These are phyloP conservation scores for Oryzias sinensis DNA, from an alignment of 2,797 vertebrate species.

Conservation along the genomic window DNA sequence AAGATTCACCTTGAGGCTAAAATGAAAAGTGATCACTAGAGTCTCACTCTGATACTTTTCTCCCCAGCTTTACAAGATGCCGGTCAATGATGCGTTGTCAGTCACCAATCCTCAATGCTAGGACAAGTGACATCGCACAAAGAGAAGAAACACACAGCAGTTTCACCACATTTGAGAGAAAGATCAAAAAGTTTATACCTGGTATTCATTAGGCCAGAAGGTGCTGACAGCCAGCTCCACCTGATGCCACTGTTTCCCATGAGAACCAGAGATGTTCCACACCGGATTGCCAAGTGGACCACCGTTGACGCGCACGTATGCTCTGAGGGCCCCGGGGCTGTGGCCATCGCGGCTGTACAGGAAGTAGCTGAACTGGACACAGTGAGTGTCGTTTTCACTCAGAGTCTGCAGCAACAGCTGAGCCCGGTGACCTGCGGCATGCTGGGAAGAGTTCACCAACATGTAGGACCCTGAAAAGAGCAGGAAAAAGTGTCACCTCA, in stretches of 20 bases:
- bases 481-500: slow-evolving; percentile 5
- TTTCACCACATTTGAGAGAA: background rate
- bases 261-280: slow-evolving; percentile 88
- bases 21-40: slow-evolving; percentile 48
- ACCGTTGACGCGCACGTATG: slow-evolving; percentile 89
- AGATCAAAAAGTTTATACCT: slow-evolving; percentile 73
- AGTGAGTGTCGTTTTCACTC: slow-evolving; percentile 97
- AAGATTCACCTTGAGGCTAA: slow-evolving; percentile 52
- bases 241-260: slow-evolving; percentile 92
- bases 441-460: slow-evolving; percentile 95
- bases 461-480: slow-evolving; percentile 87
- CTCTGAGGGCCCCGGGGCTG: slow-evolving; percentile 86
- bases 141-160: background rate
- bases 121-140: slow-evolving; percentile 1
- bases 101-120: background rate
- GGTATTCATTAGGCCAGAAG: slow-evolving; percentile 96
- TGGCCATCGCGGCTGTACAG: slow-evolving; percentile 91
- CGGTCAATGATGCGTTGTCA: slow-evolving; percentile 10
- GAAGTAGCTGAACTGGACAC: slow-evolving; percentile 98
- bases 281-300: slow-evolving; percentile 86
- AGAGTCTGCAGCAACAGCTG: slow-evolving; percentile 88
- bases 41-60: slow-evolving; percentile 18
- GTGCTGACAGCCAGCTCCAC: slow-evolving; percentile 94
- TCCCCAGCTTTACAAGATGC: slow-evolving; percentile 10
- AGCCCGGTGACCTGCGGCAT: slow-evolving; percentile 85